Evolutionary conservation across 2,888 invertebrate genomes (phyloP), one percentile per base, ranked within the genome.

Genomic region (Epinotia nisella): DNA sequence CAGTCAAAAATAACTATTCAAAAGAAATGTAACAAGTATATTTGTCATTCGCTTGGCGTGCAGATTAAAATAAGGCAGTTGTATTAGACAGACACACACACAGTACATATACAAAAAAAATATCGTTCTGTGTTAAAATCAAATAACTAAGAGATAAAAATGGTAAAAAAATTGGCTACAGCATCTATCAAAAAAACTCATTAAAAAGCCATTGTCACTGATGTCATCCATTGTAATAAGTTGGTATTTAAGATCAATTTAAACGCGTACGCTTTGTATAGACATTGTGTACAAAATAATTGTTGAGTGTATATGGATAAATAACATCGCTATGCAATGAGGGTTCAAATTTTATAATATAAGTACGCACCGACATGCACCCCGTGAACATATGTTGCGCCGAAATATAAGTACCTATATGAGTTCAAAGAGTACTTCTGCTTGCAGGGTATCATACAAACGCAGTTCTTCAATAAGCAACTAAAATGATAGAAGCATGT

Each of bases 31-130:
- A 39, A 60, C 21, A 24, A 13, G 15, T 2, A 21, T 39, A 2
- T 24, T 24, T 41, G 61, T 41, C 24, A 61, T 56, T 72, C 72
- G 72, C 72, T 72, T 72, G 72, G 72, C 72, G 62, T 68, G 72
- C 72, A 72, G 68, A 55, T 62, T 62, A n/a, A 61, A 51, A 35
- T 62, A 39, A 51, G 49, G 62, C 62, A 62, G 59, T 17, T 49
- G 41, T 19, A n/a, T 19, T 13, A 19, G 24, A 56, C 5, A 65
- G 41, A 41, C 53, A 61, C 45, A 68, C 59, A 67, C 29, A 67
- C 17, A 24, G 3, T 7, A 9, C 35, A 51, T 39, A 60, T 17
- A 55, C 3, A 17, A 17, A 49, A 62, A 49, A 21, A 9, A 7
- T 13, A 39, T 2, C 1, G 9, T 24, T 53, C 21, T 24, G 17